Percentiles rank a stretch among this genome's conserved stretches.
phyloP scores from a whole-genome alignment of 2,797 vertebrate species.

The Coendou prehensilis region DNA sequence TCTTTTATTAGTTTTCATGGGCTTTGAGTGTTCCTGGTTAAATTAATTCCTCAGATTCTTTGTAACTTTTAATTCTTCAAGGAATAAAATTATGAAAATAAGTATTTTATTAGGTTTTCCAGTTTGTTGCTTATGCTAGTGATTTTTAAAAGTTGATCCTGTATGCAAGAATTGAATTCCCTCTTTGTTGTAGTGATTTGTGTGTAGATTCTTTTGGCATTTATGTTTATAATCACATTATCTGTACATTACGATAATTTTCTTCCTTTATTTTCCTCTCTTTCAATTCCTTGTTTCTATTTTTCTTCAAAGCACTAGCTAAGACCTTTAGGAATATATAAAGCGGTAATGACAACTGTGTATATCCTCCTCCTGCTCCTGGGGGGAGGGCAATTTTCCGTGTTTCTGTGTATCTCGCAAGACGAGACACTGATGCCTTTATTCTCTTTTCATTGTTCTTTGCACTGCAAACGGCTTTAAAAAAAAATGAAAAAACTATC shows the following conservation, averaged over 20 bases:
- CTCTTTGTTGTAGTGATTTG: not conserved
- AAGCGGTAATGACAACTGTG: not conserved
- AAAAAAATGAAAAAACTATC: not conserved
- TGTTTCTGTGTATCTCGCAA: not conserved
- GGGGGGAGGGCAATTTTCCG: not conserved
- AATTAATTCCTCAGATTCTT: slow-evolving; percentile 4
- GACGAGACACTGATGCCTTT: not conserved
- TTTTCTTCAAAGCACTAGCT: not conserved
- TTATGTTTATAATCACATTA: not conserved
- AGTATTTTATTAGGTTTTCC: slow-evolving; percentile 23
- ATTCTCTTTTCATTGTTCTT: not conserved
- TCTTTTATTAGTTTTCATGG: not conserved
- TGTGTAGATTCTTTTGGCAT: not conserved
- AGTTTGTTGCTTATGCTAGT: not conserved
- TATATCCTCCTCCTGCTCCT: not conserved
- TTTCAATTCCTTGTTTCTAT: slow-evolving; percentile 1
- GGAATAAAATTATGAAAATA: slow-evolving; percentile 16
- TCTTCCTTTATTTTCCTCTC: not conserved
- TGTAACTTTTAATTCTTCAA: slow-evolving; percentile 13
- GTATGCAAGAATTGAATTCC: not conserved
- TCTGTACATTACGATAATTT: not conserved
- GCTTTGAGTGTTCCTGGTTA: not conserved
- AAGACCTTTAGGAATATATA: not conserved
- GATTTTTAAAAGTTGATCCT: slow-evolving; percentile 9
- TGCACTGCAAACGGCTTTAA: not conserved